Conservation (phyloP, 2,797 vertebrate genomes). For the Rhynchonycteris naso region DNA sequence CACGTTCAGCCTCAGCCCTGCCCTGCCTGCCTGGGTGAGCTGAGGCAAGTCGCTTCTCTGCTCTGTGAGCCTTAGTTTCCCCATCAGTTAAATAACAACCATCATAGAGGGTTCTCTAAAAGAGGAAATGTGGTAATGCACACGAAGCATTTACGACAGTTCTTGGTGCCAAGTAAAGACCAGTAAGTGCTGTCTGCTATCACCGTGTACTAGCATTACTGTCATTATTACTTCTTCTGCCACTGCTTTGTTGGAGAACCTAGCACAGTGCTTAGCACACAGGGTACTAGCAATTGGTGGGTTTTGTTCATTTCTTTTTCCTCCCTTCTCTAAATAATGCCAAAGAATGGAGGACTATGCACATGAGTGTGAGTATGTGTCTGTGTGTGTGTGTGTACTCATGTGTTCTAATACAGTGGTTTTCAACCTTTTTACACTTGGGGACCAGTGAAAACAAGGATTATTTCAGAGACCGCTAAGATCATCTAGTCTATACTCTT, state of each 20-base stretch:
- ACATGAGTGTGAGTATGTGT: not conserved
- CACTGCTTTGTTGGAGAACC: not conserved
- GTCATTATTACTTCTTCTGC: fast-evolving
- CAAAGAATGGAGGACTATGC: not conserved
- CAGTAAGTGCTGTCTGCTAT: not conserved
- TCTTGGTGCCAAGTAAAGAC: not conserved
- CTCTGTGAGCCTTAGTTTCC: not conserved
- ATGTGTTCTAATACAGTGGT: not conserved
- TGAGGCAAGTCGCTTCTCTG: not conserved
- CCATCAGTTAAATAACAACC: not conserved
- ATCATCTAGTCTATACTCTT: no score
- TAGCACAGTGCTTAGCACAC: not conserved
- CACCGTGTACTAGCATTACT: not conserved
- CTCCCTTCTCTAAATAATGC: not conserved
- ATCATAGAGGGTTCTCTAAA: fast-evolving
- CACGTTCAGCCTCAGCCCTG: not conserved
- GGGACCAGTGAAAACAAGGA: no score
- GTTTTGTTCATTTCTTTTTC: not conserved
- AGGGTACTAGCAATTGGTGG: no score
- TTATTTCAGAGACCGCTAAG: no score
- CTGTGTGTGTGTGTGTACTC: not conserved
- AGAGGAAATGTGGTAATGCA: not conserved
- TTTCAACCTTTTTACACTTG: no score
- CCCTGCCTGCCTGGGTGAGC: not conserved
- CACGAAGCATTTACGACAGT: not conserved